Evolutionary conservation across 1,140 invertebrate genomes (phyloP), one percentile per base, ranked within the genome.

Genomic region (Leucophenga varia): DNA sequence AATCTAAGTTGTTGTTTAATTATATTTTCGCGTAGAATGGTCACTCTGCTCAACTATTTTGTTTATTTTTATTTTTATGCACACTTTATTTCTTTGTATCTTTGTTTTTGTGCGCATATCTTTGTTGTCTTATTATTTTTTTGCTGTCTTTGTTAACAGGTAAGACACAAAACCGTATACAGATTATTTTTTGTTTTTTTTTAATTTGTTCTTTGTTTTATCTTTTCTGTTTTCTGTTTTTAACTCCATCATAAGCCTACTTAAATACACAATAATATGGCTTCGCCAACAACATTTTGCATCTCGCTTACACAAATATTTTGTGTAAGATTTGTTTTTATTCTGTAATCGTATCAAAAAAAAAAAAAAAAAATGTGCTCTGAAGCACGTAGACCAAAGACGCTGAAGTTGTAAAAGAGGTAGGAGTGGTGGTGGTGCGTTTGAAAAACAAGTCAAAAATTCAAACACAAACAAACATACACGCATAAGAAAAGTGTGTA

Each of bases 361-460:
- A 59, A 65, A 65, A 63, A 45, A 65, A 63, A 65, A 49, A 56
- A 56, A 63, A 65, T 67, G 61, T 65, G 61, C 61, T 67, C 67
- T 67, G 61, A 58, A 59, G 63, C 61, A 65, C 61, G 61, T 65
- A 65, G 63, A 53, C 61, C 61, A 67, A 17, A 52, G 39, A 39
- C 40, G 45, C n/a, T n/a, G n/a, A n/a, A n/a, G n/a, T n/a, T n/a
- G n/a, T n/a, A 46, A 45, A 50, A 44, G 32, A 38, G 36, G 44
- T 50, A 34, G 35, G 31, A 28, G 18, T 38, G 44, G 48, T 55
- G 49, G 52, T 57, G 48, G 55, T 34, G 32, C 16, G 12, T 34
- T 34, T 34, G 10, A 5, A 6, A 10, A 34, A n/a, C 16, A 14
- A 34, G 16, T 14, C 41, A 47, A 54, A 57, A 47, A 52, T 54